phyloP scores from a whole-genome alignment of 2,888 invertebrate genomes.

The Cecidostiba fungosa region DNA sequence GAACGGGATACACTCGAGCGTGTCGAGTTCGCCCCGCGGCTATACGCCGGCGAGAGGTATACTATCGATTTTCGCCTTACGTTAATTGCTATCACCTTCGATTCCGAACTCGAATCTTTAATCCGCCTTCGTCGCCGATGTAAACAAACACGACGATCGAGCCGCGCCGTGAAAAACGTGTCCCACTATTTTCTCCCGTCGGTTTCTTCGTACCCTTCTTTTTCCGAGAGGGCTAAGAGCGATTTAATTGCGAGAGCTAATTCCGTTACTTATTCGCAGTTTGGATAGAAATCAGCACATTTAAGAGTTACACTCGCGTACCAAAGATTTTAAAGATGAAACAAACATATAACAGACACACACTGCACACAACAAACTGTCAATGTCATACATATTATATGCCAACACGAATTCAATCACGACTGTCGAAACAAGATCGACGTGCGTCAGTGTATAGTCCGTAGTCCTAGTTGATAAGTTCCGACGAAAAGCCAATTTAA shows the following conservation, averaged over 20 bases:
- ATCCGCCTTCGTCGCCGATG: neutral
- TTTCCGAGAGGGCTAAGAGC: too few relatives aligned
- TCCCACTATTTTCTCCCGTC: neutral
- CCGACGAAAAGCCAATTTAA: slow-evolving; percentile 51
- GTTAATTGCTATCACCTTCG: slow-evolving; percentile 76
- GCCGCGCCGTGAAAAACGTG: neutral
- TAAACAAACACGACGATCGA: slow-evolving; percentile 39
- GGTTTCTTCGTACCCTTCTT: neutral
- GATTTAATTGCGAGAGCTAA: too few relatives aligned
- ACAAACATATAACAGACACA: too few relatives aligned
- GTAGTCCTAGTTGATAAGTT: neutral
- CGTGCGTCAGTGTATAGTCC: neutral
- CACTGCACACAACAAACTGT: too few relatives aligned
- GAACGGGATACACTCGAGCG: slow-evolving; percentile 68
- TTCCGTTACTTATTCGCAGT: too few relatives aligned
- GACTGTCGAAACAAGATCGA: neutral
- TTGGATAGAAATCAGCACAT: too few relatives aligned
- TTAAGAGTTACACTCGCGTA: too few relatives aligned
- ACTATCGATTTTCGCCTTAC: slow-evolving; percentile 73
- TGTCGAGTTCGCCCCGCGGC: slow-evolving; percentile 67
- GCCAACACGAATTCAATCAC: too few relatives aligned
- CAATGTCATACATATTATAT: too few relatives aligned
- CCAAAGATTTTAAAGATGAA: too few relatives aligned
- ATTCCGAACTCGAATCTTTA: slow-evolving; percentile 64
- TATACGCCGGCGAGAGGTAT: slow-evolving; percentile 42